Evolutionary conservation across 2,113 vertebrate genomes (phyloP), one percentile per base, ranked within the genome.

Genomic region (Megaceryle torquata): DNA sequence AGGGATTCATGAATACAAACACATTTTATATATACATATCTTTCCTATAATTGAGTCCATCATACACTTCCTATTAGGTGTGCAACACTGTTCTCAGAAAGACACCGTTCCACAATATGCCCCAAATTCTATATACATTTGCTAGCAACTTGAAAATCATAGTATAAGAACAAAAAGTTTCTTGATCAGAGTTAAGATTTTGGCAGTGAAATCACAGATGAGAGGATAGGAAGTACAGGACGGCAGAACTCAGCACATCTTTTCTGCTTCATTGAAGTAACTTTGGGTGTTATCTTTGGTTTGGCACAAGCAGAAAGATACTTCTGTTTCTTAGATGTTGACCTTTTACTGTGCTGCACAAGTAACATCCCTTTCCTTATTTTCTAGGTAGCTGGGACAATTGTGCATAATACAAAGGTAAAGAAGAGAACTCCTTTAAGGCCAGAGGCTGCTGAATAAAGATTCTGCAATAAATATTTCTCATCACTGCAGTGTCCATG

Each of bases 391-490:
- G 11, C 25, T 94, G n/a, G 8, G 25, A 51, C 10, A 70, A 29
- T 21, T 88, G 6, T 51, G 61, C 26, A 13, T 59, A 17, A 12
- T 59, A n/a, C 4, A 80, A 88, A 93, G 18, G 9, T 77, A 71
- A 92, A 90, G 63, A 70, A 82, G 31, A 89, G 89, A 91, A 75
- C 4, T 43, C 5, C 25, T 65, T 3, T 50, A 91, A 86, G 51
- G 75, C 8, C 8, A 89, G 59, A 69, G 17, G 18, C 29, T 86
- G 21, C 44, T 44, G 61, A 78, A n/a, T 33, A 86, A 51, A 82
- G 39, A 43, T 86, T 93, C 76, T 94, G 21, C 89, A 95, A 88
- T 88, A 89, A 92, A 69, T 93, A 78, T 79, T 98, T 95, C 85
- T 97, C 81, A 86, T 96, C 80, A 83, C 31, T 79, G 50, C 37